phyloP scores from a whole-genome alignment of 1,140 invertebrate genomes.

The Leptinotarsa lineolata region DNA sequence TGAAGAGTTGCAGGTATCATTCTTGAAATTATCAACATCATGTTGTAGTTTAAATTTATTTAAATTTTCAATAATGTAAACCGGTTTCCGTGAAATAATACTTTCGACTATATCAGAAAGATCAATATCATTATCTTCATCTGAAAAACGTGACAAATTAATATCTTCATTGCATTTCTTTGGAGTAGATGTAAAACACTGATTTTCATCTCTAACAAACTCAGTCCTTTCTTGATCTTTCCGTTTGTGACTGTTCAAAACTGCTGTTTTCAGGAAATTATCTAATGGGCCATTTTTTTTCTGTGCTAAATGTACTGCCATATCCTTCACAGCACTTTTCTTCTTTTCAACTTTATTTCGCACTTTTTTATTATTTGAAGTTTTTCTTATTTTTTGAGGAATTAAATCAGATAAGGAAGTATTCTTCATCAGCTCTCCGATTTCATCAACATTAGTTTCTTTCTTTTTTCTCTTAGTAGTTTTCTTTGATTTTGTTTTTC shows the following conservation, averaged over 20 bases:
- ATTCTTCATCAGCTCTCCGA: constrained; percentile 39
- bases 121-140: constrained; percentile 58
- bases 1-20: constrained; percentile 30
- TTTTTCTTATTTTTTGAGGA: constrained; percentile 36
- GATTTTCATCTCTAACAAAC: constrained; percentile 31
- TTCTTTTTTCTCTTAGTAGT: constrained; percentile 58
- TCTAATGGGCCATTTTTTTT: constrained; percentile 36
- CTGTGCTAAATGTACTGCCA: background rate
- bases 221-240: background rate
- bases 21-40: constrained; percentile 20
- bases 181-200: constrained; percentile 24
- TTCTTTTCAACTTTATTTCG: too few species aligned
- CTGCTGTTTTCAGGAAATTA: constrained; percentile 36
- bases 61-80: constrained; percentile 12
- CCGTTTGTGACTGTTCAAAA: constrained; percentile 29
- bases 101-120: constrained; percentile 66
- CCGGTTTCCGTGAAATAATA: constrained; percentile 57
- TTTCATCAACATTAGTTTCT: constrained; percentile 40
- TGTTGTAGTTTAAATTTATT: constrained; percentile 26
- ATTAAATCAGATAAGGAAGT: constrained; percentile 40
- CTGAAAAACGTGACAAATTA: constrained; percentile 51
- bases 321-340: too few species aligned
- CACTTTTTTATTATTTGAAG: constrained; percentile 39
- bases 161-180: constrained; percentile 44
- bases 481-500: constrained; percentile 59